Conservation (phyloP, 2,113 vertebrate genomes). For the Carassius carassius region DNA sequence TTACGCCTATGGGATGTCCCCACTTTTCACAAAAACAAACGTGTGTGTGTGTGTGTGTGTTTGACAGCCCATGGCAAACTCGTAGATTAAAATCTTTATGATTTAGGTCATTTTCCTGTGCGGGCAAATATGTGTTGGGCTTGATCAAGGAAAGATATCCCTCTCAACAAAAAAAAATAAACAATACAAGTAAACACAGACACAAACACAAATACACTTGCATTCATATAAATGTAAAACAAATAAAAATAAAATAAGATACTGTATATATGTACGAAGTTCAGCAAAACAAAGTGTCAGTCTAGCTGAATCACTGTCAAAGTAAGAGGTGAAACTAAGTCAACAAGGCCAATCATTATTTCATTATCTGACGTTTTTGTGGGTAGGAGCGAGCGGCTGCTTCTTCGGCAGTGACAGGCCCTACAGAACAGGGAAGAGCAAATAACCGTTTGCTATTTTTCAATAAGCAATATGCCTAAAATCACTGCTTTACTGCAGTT, state of each 20-base stretch:
- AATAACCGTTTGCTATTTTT: slow-evolving; percentile 51
- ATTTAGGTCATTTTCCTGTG: slow-evolving; percentile 77
- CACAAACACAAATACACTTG: neutral
- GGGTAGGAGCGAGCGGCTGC: neutral
- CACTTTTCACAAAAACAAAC: too few relatives aligned
- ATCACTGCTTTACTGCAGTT: slow-evolving; percentile 37
- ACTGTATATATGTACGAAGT: neutral
- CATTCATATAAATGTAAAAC: neutral
- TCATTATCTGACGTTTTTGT: slow-evolving; percentile 57
- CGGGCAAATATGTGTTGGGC: slow-evolving; percentile 74
- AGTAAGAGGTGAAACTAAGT: neutral
- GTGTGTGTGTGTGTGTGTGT: slow-evolving; percentile 43
- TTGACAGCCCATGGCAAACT: slow-evolving; percentile 34
- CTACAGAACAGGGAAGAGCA: slow-evolving; percentile 9
- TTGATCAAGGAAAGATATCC: slow-evolving; percentile 64
- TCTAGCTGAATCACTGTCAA: neutral
- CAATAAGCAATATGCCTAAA: slow-evolving; percentile 50
- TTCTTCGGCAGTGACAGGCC: slow-evolving; percentile 14
- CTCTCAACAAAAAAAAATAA: slow-evolving; percentile 20
- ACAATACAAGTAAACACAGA: neutral
- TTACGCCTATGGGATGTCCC: too few relatives aligned
- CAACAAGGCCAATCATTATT: slow-evolving; percentile 4
- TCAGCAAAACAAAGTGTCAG: neutral
- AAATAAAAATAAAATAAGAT: neutral
- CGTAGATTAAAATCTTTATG: slow-evolving; percentile 76